These are phyloP conservation scores for Coelinius sp. DNA, from an alignment of 2,888 invertebrate genomes.

Conservation along the genomic window DNA sequence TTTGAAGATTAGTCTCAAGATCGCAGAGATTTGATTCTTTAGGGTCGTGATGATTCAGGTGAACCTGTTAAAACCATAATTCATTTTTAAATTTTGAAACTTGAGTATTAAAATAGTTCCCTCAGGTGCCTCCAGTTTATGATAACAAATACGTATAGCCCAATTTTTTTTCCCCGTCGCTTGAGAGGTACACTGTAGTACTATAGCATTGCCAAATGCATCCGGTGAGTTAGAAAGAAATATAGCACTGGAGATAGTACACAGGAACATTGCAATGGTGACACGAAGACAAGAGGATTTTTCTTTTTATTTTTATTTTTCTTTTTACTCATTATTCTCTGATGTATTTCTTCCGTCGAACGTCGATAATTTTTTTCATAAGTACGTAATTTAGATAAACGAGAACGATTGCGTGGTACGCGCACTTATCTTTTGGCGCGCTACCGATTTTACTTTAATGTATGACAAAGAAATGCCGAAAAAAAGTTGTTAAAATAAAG, in stretches of 20 bases:
- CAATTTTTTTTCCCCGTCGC: background rate
- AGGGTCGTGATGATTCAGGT: background rate
- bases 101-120: background rate
- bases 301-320: background rate
- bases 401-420: background rate
- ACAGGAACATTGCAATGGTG: background rate
- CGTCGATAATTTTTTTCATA: slow-evolving; percentile 5
- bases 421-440: background rate
- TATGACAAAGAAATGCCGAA: background rate
- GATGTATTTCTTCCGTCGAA: slow-evolving; percentile 2
- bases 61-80: background rate
- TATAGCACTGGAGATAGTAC: background rate
- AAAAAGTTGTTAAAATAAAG: background rate
- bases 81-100: background rate
- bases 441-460: background rate
- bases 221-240: background rate
- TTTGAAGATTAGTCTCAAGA: background rate
- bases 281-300: background rate
- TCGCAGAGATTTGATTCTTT: background rate
- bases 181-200: background rate
- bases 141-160: background rate
- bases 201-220: background rate
- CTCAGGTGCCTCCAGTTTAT: background rate
- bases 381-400: slow-evolving; percentile 15
- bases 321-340: background rate